A percentile compares a stretch with the other conserved stretches of the same genome.
Conservation (phyloP, 2,113 vertebrate genomes). For the Tetrao urogallus region DNA sequence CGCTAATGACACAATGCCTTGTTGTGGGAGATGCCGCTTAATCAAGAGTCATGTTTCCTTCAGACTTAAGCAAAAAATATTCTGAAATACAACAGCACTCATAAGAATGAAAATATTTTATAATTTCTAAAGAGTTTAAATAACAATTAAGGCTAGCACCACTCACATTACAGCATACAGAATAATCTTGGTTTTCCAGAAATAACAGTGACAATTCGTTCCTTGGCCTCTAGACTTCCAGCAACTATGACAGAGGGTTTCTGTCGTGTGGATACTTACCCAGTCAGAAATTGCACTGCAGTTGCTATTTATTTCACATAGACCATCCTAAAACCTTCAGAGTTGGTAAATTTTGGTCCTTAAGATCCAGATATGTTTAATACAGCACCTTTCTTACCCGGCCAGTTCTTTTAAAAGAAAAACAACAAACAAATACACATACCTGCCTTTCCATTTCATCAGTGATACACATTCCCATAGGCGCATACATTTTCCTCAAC, state of each 20-base stretch:
- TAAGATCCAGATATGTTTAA: neutral
- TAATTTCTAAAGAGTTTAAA: neutral
- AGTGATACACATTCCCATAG: neutral
- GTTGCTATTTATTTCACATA: constrained; percentile 12
- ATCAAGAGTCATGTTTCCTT: neutral
- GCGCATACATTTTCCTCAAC: neutral
- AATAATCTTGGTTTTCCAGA: neutral
- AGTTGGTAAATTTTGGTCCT: neutral
- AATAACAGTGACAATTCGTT: neutral
- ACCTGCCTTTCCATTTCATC: neutral
- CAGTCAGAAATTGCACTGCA: neutral
- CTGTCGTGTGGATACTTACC: neutral
- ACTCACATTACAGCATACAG: neutral
- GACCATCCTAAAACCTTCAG: neutral
- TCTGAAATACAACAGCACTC: constrained; percentile 25
- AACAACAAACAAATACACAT: neutral
- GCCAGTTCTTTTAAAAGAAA: neutral
- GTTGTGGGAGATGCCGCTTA: neutral
- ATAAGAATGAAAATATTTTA: constrained; percentile 24
- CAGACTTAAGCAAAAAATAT: constrained; percentile 12
- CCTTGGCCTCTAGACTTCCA: constrained; percentile 15
- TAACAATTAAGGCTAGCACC: neutral
- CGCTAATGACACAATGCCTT: neutral
- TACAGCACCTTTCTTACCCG: neutral
- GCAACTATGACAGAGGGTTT: neutral